These are phyloP conservation scores for Limnodromus scolopaceus DNA, from an alignment of 2,797 vertebrate genomes.

Conservation along the genomic window DNA sequence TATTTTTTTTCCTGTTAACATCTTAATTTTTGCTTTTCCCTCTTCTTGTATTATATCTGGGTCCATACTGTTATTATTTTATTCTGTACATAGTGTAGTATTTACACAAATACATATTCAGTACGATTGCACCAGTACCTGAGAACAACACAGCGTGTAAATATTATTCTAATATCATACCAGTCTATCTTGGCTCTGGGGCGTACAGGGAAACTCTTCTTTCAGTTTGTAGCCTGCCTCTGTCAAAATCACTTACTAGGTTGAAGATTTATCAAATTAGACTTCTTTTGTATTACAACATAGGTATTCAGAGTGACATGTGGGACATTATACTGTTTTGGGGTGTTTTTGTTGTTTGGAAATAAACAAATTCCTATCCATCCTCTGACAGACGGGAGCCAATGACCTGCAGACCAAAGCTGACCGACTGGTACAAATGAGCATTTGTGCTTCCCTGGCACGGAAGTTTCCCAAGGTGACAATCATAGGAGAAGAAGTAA, in stretches of 20 bases:
- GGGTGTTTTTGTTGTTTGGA: background rate
- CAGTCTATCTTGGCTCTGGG: background rate
- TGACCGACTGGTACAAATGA: constrained; percentile 92
- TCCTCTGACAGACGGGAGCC: constrained; percentile 82
- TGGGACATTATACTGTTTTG: background rate
- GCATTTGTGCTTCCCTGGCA: constrained; percentile 91
- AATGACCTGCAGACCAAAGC: constrained; percentile 96
- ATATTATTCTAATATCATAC: background rate
- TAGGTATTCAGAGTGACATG: background rate
- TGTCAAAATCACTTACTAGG: background rate
- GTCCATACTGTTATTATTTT: background rate
- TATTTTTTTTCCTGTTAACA: background rate
- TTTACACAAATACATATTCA: background rate
- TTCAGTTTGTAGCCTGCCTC: background rate
- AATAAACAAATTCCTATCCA: background rate
- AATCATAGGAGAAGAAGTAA: constrained; percentile 97
- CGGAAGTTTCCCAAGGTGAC: constrained; percentile 90
- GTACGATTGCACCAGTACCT: background rate
- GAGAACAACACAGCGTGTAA: background rate
- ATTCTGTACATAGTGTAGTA: background rate
- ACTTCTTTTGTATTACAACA: background rate
- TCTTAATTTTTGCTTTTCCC: background rate
- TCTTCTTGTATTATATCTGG: background rate
- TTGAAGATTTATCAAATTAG: background rate
- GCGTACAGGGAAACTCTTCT: background rate